Evolutionary conservation across 2,888 invertebrate species (phyloP).

Genomic region (Pollenia griseotomentosa): DNA sequence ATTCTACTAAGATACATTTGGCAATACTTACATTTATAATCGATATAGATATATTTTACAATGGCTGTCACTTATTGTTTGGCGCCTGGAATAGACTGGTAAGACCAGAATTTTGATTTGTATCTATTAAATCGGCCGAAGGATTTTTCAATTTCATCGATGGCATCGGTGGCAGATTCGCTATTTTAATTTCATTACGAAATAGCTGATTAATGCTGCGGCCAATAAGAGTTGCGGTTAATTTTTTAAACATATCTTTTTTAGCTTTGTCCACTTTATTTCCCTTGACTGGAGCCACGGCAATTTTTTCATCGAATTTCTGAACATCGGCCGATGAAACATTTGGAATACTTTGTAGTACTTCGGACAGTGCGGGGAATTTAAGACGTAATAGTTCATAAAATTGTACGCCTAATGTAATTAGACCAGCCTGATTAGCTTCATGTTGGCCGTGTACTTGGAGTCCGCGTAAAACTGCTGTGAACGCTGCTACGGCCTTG

Average conservation of each 20-base stretch:
- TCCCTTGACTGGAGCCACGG: slow-evolving; percentile 87
- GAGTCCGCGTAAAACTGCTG: slow-evolving; percentile 91
- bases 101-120: slow-evolving; percentile 80
- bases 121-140: slow-evolving; percentile 79
- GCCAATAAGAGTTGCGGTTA: slow-evolving; percentile 92
- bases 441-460: slow-evolving; percentile 96
- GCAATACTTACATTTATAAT: slow-evolving; percentile 62
- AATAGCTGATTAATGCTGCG: slow-evolving; percentile 94
- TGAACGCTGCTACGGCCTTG: slow-evolving; percentile 90
- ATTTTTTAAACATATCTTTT: slow-evolving; percentile 95
- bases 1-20: background rate
- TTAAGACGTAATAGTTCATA: slow-evolving; percentile 93
- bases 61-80: slow-evolving; percentile 60
- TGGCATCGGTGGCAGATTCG: slow-evolving; percentile 90
- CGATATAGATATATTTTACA: slow-evolving; percentile 48
- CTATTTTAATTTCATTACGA: slow-evolving; percentile 93
- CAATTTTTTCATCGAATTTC: slow-evolving; percentile 93
- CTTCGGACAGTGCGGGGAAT: slow-evolving; percentile 88
- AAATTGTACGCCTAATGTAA: slow-evolving; percentile 92
- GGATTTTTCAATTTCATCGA: slow-evolving; percentile 74
- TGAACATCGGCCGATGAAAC: slow-evolving; percentile 92
- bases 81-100: slow-evolving; percentile 78
- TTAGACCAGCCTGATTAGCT: slow-evolving; percentile 91
- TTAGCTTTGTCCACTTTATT: slow-evolving; percentile 95
- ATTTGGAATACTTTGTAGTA: slow-evolving; percentile 92